These are phyloP conservation scores for Ctena decussata DNA, from an alignment of 2,888 invertebrate genomes.

Conservation along the genomic window DNA sequence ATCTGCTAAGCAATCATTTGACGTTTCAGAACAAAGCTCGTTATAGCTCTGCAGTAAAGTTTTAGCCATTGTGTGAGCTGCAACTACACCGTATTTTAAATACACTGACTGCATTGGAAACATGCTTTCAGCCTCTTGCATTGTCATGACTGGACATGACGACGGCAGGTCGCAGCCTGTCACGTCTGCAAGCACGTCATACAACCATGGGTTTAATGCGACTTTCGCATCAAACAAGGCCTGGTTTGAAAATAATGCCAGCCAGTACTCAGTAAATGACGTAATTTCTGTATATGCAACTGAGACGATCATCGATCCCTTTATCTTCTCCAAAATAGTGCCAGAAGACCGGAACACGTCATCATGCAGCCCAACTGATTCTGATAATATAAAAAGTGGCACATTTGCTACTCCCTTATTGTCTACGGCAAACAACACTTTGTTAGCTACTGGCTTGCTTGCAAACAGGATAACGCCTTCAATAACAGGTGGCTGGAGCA, in stretches of 20 bases:
- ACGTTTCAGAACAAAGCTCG: neutral
- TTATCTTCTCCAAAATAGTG: slow-evolving; percentile 9
- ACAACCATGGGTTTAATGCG: slow-evolving; percentile 41
- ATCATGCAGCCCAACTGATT: neutral
- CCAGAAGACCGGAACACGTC: slow-evolving; percentile 16
- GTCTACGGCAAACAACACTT: slow-evolving; percentile 29
- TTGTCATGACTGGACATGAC: neutral
- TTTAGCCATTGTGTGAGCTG: slow-evolving; percentile 37
- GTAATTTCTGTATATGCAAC: slow-evolving; percentile 19
- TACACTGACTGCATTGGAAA: slow-evolving; percentile 20
- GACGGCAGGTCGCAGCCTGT: neutral
- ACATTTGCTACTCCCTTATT: slow-evolving; percentile 6
- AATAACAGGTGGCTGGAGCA: slow-evolving; percentile 29
- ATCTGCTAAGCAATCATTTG: neutral
- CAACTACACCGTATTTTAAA: slow-evolving; percentile 48
- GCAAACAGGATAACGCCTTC: slow-evolving; percentile 53
- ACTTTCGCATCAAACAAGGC: neutral
- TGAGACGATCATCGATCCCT: slow-evolving; percentile 39
- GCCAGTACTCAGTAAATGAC: slow-evolving; percentile 50
- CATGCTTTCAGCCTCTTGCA: neutral
- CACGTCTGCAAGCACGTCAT: slow-evolving; percentile 21
- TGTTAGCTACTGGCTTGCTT: slow-evolving; percentile 23
- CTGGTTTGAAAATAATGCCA: slow-evolving; percentile 21
- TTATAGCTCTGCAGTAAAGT: neutral
- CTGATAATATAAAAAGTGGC: slow-evolving; percentile 48